Conservation (phyloP, 2,797 vertebrate genomes). For the Vultur gryphus region DNA sequence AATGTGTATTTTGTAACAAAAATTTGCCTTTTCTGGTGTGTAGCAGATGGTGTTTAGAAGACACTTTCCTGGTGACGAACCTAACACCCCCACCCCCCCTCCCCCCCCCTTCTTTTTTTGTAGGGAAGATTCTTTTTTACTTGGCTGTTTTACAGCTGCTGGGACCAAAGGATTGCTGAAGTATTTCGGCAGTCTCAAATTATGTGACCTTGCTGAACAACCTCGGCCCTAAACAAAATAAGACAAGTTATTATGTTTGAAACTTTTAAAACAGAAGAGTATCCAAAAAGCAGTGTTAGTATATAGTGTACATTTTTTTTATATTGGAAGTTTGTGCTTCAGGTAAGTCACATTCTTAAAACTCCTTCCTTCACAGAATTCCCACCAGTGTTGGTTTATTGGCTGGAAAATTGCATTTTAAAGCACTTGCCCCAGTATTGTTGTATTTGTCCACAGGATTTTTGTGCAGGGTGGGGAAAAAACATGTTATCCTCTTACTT, state of each 20-base stretch:
- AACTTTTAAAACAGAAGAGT: slow-evolving; percentile 47
- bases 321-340: slow-evolving; percentile 57
- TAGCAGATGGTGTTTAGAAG: slow-evolving; percentile 55
- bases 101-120: not conserved
- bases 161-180: slow-evolving; percentile 78
- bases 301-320: slow-evolving; percentile 53
- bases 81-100: not conserved
- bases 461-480: not conserved
- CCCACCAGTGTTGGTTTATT: slow-evolving; percentile 10
- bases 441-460: not conserved
- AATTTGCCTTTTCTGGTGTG: slow-evolving; percentile 65
- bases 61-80: slow-evolving; percentile 40
- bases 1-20: slow-evolving; percentile 73
- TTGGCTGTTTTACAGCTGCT: slow-evolving; percentile 68
- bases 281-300: slow-evolving; percentile 68
- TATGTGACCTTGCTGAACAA: slow-evolving; percentile 62
- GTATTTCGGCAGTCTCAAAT: slow-evolving; percentile 60
- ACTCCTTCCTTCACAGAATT: slow-evolving; percentile 55
- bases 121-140: slow-evolving; percentile 58
- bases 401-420: slow-evolving; percentile 57
- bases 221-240: slow-evolving; percentile 55
- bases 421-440: slow-evolving; percentile 35
- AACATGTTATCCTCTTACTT: not conserved
- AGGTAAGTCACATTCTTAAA: slow-evolving; percentile 61
- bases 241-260: slow-evolving; percentile 41